phyloP scores from a whole-genome alignment of 2,113 vertebrate species.

The Larimichthys polyactis region DNA sequence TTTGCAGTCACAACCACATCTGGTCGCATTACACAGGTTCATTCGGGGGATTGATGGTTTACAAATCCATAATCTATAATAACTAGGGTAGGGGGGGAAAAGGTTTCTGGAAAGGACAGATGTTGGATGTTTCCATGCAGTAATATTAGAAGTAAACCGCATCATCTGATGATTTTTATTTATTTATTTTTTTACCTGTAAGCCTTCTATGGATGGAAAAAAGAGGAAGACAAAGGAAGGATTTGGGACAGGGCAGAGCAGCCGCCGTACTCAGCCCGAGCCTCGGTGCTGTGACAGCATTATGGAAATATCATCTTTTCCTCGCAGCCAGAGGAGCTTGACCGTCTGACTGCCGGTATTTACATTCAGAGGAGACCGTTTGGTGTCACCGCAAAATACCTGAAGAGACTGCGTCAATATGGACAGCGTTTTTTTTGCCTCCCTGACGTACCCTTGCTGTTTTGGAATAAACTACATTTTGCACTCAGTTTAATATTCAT shows the following conservation, averaged over 20 bases:
- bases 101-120: conserved; percentile 16
- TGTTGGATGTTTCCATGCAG: conserved; percentile 9
- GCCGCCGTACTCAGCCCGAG: conserved; percentile 36
- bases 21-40: conserved; percentile 30
- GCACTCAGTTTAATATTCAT: conserved; percentile 29
- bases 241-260: conserved; percentile 50
- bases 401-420: conserved; percentile 33
- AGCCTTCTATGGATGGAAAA: neutral
- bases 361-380: conserved; percentile 67
- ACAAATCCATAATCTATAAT: conserved; percentile 50
- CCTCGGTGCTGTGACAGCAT: conserved; percentile 76
- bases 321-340: conserved; percentile 64
- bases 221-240: conserved; percentile 50
- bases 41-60: conserved; percentile 43
- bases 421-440: conserved; percentile 31
- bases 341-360: conserved; percentile 66
- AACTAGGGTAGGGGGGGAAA: neutral
- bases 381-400: conserved; percentile 46
- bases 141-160: neutral
- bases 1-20: conserved; percentile 29
- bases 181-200: conserved; percentile 15
- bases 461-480: conserved; percentile 30
- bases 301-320: conserved; percentile 79
- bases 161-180: neutral
- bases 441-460: conserved; percentile 29